phyloP scores from a whole-genome alignment of 2,888 invertebrate genomes.

The Protula sp. region DNA sequence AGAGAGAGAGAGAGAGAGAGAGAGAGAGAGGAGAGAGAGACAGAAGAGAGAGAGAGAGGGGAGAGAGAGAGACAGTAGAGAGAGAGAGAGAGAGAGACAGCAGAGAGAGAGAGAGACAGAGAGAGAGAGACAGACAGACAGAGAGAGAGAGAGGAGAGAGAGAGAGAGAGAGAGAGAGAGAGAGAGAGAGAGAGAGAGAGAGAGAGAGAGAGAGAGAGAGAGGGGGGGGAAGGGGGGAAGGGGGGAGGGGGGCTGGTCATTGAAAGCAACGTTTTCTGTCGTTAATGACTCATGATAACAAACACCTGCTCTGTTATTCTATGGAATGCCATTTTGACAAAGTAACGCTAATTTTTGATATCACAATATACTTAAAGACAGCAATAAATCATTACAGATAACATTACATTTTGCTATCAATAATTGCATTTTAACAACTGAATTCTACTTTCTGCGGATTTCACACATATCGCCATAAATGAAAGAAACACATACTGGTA shows the following conservation, averaged over 20 bases:
- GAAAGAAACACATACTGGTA: too few relatives aligned
- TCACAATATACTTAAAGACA: too few relatives aligned
- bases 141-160: background rate
- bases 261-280: too few relatives aligned
- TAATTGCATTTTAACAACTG: too few relatives aligned
- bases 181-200: background rate
- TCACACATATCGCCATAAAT: too few relatives aligned
- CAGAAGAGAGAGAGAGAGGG: background rate
- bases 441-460: background rate
- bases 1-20: background rate
- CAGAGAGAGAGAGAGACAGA: background rate
- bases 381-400: background rate
- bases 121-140: background rate
- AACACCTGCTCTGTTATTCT: too few relatives aligned
- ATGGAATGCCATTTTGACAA: too few relatives aligned
- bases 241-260: too few relatives aligned
- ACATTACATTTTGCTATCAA: background rate
- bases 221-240: too few relatives aligned
- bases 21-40: background rate
- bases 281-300: too few relatives aligned
- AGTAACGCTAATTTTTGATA: too few relatives aligned
- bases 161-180: constrained; percentile 1
- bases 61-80: background rate
- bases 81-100: background rate
- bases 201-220: too few relatives aligned